These are phyloP conservation scores for Cheilosia grossa DNA, from an alignment of 2,888 invertebrate species.

Conservation along the genomic window DNA sequence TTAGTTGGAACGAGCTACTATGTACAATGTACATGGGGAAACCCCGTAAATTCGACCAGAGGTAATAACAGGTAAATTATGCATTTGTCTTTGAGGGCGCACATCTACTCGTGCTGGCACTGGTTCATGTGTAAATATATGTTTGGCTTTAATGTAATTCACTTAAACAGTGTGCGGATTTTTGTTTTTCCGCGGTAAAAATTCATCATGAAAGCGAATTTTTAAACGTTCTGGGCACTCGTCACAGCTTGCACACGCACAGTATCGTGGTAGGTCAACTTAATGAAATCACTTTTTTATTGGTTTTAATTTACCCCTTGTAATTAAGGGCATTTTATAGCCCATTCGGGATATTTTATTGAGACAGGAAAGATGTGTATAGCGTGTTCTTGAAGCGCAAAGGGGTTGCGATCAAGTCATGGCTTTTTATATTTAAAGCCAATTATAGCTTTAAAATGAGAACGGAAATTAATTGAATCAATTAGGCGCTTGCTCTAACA, in stretches of 20 bases:
- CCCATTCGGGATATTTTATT: constrained; percentile 62
- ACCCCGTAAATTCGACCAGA: constrained; percentile 35
- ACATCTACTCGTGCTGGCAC: background rate
- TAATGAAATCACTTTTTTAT: constrained; percentile 68
- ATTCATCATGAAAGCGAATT: constrained; percentile 47
- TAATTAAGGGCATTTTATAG: constrained; percentile 63
- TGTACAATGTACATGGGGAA: constrained; percentile 4
- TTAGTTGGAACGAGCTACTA: constrained; percentile 35
- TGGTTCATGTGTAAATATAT: constrained; percentile 41
- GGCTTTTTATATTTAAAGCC: background rate
- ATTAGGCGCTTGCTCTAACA: no score
- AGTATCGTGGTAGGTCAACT: constrained; percentile 43
- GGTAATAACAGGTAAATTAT: constrained; percentile 61
- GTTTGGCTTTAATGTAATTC: constrained; percentile 46
- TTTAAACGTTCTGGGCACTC: constrained; percentile 45
- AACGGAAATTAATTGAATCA: background rate
- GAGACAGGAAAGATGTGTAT: constrained; percentile 14
- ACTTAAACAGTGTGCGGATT: constrained; percentile 23
- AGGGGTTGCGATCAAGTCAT: background rate
- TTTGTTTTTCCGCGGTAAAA: constrained; percentile 18
- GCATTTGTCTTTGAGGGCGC: constrained; percentile 45
- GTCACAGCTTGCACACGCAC: background rate
- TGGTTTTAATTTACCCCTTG: constrained; percentile 64
- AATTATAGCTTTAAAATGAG: constrained; percentile 11
- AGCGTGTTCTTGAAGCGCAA: background rate